Evolutionary conservation across 2,888 invertebrate species (phyloP).

Genomic region (Mesorhabditis belari): DNA sequence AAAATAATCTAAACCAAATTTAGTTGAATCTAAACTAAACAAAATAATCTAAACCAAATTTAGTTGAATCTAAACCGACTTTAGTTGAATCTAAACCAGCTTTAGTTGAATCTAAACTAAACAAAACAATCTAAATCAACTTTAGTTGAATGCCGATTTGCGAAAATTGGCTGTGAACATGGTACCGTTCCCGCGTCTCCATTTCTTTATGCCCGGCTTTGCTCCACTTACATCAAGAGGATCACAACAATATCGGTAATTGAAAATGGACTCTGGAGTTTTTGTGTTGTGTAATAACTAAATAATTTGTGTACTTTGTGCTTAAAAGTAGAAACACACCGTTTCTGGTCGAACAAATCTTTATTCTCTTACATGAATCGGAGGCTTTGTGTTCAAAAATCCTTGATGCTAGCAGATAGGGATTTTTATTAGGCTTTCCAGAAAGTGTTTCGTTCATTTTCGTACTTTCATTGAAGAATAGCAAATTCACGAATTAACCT

Average conservation of each 20-base stretch:
- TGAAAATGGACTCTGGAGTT: neutral
- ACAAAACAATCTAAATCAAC: too few species aligned
- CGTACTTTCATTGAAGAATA: too few species aligned
- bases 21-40: too few species aligned
- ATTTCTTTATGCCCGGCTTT: slow-evolving; percentile 65
- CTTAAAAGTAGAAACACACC: too few species aligned
- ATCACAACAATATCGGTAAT: slow-evolving; percentile 57
- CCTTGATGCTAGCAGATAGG: too few species aligned
- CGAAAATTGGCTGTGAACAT: slow-evolving; percentile 74
- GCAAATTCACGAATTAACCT: too few species aligned
- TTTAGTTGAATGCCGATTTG: slow-evolving; percentile 69
- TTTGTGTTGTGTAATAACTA: neutral
- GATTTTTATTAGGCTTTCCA: too few species aligned
- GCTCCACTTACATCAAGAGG: slow-evolving; percentile 74
- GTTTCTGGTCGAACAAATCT: too few species aligned
- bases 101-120: neutral
- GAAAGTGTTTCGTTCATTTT: too few species aligned
- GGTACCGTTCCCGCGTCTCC: slow-evolving; percentile 78
- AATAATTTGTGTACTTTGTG: too few species aligned
- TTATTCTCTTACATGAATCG: too few species aligned
- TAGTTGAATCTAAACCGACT: neutral
- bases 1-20: neutral
- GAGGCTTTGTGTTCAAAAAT: too few species aligned
- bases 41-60: slow-evolving; percentile 16
- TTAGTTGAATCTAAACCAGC: neutral